Percentiles rank a stretch among this genome's conserved stretches.
phyloP scores from a whole-genome alignment of 2,797 vertebrate genomes.

The Lepus townsendii region DNA sequence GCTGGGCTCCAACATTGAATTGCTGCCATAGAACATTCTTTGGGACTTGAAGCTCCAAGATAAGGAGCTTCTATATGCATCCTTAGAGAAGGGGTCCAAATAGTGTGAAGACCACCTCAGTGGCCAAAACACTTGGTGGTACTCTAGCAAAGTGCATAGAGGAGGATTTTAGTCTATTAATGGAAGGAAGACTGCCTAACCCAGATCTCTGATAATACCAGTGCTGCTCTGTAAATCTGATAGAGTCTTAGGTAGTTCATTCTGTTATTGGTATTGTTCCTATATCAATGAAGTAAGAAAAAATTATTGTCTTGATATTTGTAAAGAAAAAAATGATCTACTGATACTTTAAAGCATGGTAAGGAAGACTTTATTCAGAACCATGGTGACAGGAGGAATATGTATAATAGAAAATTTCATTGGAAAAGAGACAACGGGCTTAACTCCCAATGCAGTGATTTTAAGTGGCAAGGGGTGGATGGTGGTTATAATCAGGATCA shows the following conservation, averaged over 20 bases:
- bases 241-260: background rate
- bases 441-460: background rate
- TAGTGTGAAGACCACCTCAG: background rate
- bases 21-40: background rate
- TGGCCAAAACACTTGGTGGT: background rate
- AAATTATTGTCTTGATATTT: conserved; percentile 7
- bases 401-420: background rate
- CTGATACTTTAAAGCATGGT: background rate
- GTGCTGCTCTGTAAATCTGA: rapidly evolving
- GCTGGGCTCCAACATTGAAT: background rate
- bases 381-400: background rate
- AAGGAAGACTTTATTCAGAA: background rate
- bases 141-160: background rate
- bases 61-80: background rate
- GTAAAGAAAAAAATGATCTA: background rate
- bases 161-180: background rate
- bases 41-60: background rate
- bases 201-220: background rate
- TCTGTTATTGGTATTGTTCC: background rate
- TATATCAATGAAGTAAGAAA: conserved; percentile 23
- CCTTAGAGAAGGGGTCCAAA: background rate
- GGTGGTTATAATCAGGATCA: background rate
- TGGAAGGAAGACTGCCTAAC: conserved; percentile 8
- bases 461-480: background rate
- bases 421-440: background rate